Evolutionary conservation across 2,113 vertebrate species (phyloP).

Genomic region (Athene cunicularia): DNA sequence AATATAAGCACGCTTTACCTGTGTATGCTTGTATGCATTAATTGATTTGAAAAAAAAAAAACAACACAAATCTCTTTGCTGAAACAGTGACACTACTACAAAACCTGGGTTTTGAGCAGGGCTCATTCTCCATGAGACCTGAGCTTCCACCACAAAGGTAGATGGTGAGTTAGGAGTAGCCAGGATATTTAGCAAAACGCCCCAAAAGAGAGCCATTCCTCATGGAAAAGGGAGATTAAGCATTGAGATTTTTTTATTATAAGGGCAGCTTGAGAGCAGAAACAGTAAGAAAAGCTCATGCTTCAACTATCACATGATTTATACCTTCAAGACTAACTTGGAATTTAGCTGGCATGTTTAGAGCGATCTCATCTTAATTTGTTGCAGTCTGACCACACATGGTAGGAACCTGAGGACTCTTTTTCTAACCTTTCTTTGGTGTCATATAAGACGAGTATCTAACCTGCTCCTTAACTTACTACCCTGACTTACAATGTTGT

Average conservation of each 20-base stretch:
- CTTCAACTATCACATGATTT: background rate
- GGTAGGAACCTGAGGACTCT: background rate
- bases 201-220: background rate
- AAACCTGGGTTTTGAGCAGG: background rate
- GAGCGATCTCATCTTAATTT: background rate
- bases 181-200: background rate
- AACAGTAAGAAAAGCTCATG: background rate
- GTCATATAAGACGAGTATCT: background rate
- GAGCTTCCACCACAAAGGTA: background rate
- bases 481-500: background rate
- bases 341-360: background rate
- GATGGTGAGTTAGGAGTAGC: background rate
- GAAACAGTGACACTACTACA: background rate
- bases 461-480: background rate
- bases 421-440: background rate
- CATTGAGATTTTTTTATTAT: background rate
- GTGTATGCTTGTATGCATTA: background rate
- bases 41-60: background rate
- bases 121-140: background rate
- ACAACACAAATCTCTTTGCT: background rate
- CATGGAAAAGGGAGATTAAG: background rate
- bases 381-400: background rate
- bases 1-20: background rate
- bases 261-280: background rate
- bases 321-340: background rate